Evolutionary conservation across 2,888 invertebrate species (phyloP).

Genomic region (Tupiocoris notatus): DNA sequence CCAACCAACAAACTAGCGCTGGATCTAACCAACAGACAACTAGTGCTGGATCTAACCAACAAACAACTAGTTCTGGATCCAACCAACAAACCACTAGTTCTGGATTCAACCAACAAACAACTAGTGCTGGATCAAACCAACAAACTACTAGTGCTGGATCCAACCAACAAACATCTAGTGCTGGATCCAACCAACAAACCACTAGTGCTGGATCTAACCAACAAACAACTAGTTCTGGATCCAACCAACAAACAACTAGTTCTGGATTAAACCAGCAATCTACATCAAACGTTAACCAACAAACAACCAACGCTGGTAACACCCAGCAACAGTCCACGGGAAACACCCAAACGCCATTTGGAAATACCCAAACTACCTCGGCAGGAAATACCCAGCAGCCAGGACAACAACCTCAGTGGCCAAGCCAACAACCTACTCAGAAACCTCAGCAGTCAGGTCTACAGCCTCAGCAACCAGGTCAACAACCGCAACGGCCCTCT

Average conservation of each 20-base stretch:
- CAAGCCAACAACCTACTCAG: conserved; percentile 28
- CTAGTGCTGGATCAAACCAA: conserved; percentile 46
- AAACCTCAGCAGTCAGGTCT: conserved; percentile 4
- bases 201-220: conserved; percentile 41
- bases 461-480: conserved; percentile 21
- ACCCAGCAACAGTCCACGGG: conserved; percentile 5
- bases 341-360: conserved; percentile 21
- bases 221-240: conserved; percentile 36
- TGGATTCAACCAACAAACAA: too few species aligned
- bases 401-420: not conserved
- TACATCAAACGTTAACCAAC: not conserved
- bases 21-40: conserved; percentile 3
- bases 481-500: conserved; percentile 42
- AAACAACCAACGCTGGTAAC: conserved; percentile 29
- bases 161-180: too few species aligned
- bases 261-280: conserved; percentile 5
- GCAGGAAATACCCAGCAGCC: conserved; percentile 19
- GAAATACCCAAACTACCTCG: conserved; percentile 15
- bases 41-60: conserved; percentile 25
- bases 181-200: conserved; percentile 27
- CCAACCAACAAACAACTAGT: conserved; percentile 43
- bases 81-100: conserved; percentile 43
- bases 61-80: conserved; percentile 38
- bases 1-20: conserved; percentile 42
- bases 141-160: conserved; percentile 13